Evolutionary conservation across 2,888 invertebrate genomes (phyloP).

Genomic region (Drosophila limbata): DNA sequence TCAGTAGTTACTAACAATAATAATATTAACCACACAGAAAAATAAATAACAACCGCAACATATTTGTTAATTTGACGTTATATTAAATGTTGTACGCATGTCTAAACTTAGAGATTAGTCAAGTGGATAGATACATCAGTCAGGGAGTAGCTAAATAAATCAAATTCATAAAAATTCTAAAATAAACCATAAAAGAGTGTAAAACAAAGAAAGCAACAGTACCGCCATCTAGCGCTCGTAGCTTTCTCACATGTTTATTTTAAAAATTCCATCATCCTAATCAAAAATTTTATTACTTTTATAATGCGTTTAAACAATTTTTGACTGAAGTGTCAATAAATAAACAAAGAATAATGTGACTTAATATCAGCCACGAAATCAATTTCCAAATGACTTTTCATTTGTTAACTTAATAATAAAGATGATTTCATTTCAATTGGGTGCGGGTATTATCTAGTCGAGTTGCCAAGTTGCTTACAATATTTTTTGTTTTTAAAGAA

Average conservation of each 20-base stretch:
- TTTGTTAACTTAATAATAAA: constrained; percentile 11
- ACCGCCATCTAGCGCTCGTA: constrained; percentile 6
- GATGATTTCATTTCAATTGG: constrained; percentile 7
- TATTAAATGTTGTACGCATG: constrained; percentile 30
- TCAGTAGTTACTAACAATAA: constrained; percentile 10
- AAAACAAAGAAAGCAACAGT: background rate
- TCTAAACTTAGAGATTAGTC: constrained; percentile 12
- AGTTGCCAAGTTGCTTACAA: background rate
- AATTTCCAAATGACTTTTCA: constrained; percentile 1
- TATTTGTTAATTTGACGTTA: constrained; percentile 44
- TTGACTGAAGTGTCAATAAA: constrained; percentile 15
- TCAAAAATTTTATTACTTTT: constrained; percentile 10
- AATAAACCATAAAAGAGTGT: background rate
- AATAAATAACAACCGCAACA: constrained; percentile 22
- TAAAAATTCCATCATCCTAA: background rate
- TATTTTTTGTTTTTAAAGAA: background rate
- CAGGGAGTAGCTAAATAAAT: background rate
- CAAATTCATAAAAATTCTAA: too few relatives aligned
- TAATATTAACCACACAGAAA: constrained; percentile 5
- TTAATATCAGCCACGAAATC: constrained; percentile 19
- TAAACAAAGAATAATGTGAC: constrained; percentile 12
- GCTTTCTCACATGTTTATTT: background rate
- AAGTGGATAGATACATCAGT: constrained; percentile 4
- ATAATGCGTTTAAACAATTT: constrained; percentile 20
- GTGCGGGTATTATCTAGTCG: constrained; percentile 10